These are phyloP conservation scores for Limanda limanda DNA, from an alignment of 2,113 vertebrate genomes.

Conservation along the genomic window DNA sequence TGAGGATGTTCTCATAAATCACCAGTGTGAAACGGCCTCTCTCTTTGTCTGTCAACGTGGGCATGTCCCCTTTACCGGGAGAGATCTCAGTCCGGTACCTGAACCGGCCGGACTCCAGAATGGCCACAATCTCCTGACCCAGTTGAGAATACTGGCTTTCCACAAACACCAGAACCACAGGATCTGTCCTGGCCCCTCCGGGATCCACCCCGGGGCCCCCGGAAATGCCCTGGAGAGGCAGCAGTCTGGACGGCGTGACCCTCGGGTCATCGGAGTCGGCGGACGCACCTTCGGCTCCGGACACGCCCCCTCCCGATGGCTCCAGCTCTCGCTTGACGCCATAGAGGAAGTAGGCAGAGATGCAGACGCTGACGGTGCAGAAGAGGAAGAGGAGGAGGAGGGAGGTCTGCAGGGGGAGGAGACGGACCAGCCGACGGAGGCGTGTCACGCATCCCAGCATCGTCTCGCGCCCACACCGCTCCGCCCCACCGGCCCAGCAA, in stretches of 20 bases:
- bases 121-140: constrained; percentile 97
- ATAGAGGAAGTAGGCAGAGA: constrained; percentile 98
- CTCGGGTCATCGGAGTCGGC: constrained; percentile 88
- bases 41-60: constrained; percentile 94
- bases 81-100: constrained; percentile 96
- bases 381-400: constrained; percentile 94
- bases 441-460: constrained; percentile 87
- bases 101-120: constrained; percentile 95
- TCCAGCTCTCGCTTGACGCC: constrained; percentile 95
- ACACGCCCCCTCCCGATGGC: constrained; percentile 86
- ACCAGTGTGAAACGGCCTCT: constrained; percentile 93
- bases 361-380: constrained; percentile 94
- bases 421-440: constrained; percentile 92
- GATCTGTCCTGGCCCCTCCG: constrained; percentile 88
- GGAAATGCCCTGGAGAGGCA: constrained; percentile 84
- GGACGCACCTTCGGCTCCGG: constrained; percentile 81
- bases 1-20: constrained; percentile 97
- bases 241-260: constrained; percentile 88
- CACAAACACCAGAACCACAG: constrained; percentile 96
- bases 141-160: constrained; percentile 98
- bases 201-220: constrained; percentile 78
- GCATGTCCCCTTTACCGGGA: constrained; percentile 97
- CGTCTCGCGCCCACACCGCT: constrained; percentile 72
- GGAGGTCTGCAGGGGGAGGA: constrained; percentile 93
- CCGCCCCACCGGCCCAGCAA: constrained; percentile 70